A percentile compares a stretch with the other conserved stretches of the same genome.
phyloP scores from a whole-genome alignment of 2,888 invertebrate species.

The Eucera pruinosa region DNA sequence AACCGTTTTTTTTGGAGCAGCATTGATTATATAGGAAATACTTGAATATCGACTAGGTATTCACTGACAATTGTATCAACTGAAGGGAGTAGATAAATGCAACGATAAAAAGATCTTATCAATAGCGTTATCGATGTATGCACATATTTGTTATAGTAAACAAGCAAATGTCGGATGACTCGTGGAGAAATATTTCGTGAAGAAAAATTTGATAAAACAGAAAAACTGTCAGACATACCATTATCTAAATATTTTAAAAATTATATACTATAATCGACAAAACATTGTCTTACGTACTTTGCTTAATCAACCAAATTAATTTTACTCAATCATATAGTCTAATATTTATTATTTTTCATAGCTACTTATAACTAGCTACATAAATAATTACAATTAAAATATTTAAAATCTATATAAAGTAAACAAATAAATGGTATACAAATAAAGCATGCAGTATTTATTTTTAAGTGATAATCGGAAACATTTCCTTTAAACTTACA shows the following conservation, averaged over 20 bases:
- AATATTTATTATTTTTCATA: no score
- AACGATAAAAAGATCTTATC: slow-evolving; percentile 35
- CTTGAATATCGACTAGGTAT: neutral
- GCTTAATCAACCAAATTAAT: no score
- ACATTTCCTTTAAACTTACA: slow-evolving; percentile 32
- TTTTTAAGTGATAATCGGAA: neutral
- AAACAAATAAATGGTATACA: neutral
- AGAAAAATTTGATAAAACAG: neutral
- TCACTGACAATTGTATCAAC: slow-evolving; percentile 20
- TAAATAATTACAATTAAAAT: neutral
- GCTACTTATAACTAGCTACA: neutral
- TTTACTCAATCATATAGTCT: neutral
- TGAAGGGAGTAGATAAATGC: slow-evolving; percentile 28
- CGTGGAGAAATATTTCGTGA: neutral
- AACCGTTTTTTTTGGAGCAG: neutral
- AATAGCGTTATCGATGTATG: slow-evolving; percentile 15
- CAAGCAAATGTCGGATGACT: neutral
- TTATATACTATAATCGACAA: neutral
- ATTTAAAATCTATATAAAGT: neutral
- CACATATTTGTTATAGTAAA: neutral
- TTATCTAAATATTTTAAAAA: neutral
- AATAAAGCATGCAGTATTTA: no score
- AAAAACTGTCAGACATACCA: neutral
- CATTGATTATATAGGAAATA: neutral
- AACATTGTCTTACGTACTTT: no score